These are phyloP conservation scores for Austrofundulus limnaeus DNA, from an alignment of 2,113 vertebrate species.

Conservation along the genomic window DNA sequence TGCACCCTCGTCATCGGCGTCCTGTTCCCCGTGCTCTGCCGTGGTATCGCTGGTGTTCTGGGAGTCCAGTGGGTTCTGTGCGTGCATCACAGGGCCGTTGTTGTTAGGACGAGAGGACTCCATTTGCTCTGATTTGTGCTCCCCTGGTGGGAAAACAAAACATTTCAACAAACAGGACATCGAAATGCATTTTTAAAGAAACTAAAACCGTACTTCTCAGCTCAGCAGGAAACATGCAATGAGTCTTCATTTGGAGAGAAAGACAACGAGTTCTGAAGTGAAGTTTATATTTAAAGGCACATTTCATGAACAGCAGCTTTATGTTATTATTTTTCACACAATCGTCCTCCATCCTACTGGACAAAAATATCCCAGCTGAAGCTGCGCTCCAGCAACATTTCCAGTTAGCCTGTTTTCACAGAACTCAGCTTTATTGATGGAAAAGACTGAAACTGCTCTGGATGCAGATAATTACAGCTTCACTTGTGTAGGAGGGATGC, in stretches of 20 bases:
- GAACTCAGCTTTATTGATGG: too few species aligned
- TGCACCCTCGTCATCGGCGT: slow-evolving; percentile 91
- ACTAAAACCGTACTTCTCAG: too few species aligned
- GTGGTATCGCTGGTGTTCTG: slow-evolving; percentile 39
- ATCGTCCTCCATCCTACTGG: too few species aligned
- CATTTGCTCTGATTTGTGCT: slow-evolving; percentile 47
- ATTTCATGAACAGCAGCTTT: background rate
- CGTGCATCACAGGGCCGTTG: slow-evolving; percentile 59
- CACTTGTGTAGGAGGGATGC: too few species aligned
- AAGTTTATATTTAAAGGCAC: background rate
- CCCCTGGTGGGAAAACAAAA: slow-evolving; percentile 42
- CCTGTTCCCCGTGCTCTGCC: slow-evolving; percentile 85
- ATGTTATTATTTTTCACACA: slow-evolving; percentile 4
- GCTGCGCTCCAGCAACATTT: too few species aligned
- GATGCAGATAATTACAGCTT: too few species aligned
- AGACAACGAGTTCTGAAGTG: too few species aligned
- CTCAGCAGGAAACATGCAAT: too few species aligned
- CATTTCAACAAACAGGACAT: background rate
- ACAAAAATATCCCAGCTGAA: too few species aligned
- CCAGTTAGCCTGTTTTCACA: too few species aligned
- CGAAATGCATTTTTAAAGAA: background rate
- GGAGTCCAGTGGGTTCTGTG: slow-evolving; percentile 32
- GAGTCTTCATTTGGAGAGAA: too few species aligned
- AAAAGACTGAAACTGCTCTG: too few species aligned
- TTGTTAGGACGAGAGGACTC: slow-evolving; percentile 58